Conservation (phyloP, 1,140 invertebrate genomes). For the Lepidostoma basale region DNA sequence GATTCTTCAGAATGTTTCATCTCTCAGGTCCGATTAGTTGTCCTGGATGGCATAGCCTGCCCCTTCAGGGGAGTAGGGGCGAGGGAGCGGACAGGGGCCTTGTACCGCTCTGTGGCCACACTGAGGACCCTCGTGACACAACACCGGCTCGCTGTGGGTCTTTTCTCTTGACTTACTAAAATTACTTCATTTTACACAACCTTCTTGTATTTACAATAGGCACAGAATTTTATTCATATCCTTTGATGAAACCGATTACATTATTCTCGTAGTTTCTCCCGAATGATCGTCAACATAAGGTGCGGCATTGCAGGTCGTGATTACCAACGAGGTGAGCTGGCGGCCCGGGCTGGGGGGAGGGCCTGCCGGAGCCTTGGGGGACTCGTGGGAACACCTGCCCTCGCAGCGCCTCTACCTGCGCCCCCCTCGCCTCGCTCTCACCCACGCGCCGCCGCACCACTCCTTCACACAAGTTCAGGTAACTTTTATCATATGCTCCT, state of each 20-base stretch:
- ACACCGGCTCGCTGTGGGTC: constrained; percentile 53
- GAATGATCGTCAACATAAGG: not conserved
- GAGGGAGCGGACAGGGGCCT: constrained; percentile 53
- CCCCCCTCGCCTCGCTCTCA: constrained; percentile 27
- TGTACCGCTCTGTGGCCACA: constrained; percentile 54
- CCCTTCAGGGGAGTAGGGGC: constrained; percentile 57
- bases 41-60: constrained; percentile 57
- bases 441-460: constrained; percentile 20
- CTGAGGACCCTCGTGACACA: constrained; percentile 51
- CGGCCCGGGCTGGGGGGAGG: constrained; percentile 52
- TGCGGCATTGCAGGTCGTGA: constrained; percentile 52
- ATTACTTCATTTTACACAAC: not conserved
- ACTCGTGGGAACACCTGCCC: constrained; percentile 58
- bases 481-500: not conserved
- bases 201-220: not conserved
- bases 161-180: not conserved
- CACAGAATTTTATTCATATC: not conserved
- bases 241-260: not conserved
- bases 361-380: constrained; percentile 56
- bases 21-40: constrained; percentile 55
- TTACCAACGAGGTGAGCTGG: constrained; percentile 63
- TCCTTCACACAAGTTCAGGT: constrained; percentile 44
- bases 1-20: not conserved
- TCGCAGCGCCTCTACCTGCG: constrained; percentile 51
- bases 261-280: not conserved